Evolutionary conservation across 2,797 vertebrate species (phyloP).

Genomic region (Melanotaenia maccullochi): DNA sequence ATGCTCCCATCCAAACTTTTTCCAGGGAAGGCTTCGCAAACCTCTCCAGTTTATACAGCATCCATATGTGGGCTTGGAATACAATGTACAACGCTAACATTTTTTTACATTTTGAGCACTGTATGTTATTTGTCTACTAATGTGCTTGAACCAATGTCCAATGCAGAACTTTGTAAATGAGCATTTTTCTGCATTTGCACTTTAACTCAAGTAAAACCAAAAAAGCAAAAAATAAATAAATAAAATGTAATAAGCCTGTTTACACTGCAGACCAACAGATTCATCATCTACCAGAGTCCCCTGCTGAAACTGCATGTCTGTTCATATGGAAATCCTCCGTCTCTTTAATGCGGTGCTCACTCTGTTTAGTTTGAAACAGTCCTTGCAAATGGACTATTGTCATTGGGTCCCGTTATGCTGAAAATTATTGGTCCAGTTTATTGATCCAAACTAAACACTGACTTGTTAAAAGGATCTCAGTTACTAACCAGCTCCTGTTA

Average conservation of each 20-base stretch:
- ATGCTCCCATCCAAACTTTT: not conserved
- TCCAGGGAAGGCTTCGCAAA: not conserved
- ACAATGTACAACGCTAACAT: too few species aligned
- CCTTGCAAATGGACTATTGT: not conserved
- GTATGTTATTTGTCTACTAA: too few species aligned
- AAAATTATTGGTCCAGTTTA: not conserved
- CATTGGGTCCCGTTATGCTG: not conserved
- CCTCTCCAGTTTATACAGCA: not conserved
- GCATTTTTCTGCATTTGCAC: too few species aligned
- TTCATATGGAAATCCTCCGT: not conserved
- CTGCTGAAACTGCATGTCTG: not conserved
- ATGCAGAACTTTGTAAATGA: too few species aligned
- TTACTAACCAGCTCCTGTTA: not conserved
- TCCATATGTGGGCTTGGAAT: not conserved
- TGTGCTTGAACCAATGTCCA: too few species aligned
- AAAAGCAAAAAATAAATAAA: too few species aligned
- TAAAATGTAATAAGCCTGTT: too few species aligned
- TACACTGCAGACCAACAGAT: too few species aligned
- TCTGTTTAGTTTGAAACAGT: not conserved
- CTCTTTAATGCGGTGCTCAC: not conserved
- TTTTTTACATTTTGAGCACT: too few species aligned
- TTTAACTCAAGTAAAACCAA: too few species aligned
- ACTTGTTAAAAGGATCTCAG: not conserved
- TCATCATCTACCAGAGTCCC: too few species aligned
- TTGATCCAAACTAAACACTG: not conserved